Evolutionary conservation across 2,113 vertebrate genomes (phyloP), one percentile per base, ranked within the genome.

Genomic region (Nipponia nippon): DNA sequence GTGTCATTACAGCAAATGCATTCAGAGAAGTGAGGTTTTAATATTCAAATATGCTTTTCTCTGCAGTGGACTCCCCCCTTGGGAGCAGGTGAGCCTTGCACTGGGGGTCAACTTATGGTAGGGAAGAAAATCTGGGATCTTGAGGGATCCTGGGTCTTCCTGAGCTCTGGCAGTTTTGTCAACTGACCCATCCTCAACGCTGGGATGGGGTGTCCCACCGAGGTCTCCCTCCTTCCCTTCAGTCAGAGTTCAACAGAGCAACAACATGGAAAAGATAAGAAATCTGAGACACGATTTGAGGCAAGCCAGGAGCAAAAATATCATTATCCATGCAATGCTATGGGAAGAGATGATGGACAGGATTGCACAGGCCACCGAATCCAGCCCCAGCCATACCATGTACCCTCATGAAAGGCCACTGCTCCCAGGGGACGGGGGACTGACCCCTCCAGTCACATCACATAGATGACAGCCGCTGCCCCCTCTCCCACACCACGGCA

Each of bases 321-420:
- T 4, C 36, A 13, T 61, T 55, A 52, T 58, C 21, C 34, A n/a
- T 23, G 26, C 66, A 55, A 14, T 2, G 0, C 50, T 6, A 19
- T 1, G 11, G 32, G 38, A 83, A 52, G 40, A 73, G 40, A 46
- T 0, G 0, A 59, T 1, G 15, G 19, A 21, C 30, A 69, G 40
- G 21, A 46, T 3, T 2, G 0, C n/a, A 3, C 0, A 0, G 50
- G 12, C 15, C 56, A 49, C 56, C 2, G 4, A 16, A 15, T 11
- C 32, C 58, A 85, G 13, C 49, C 58, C 47, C 58, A 44, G 32
- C 52, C 25, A 3, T 4, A 34, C 80, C 80, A 19, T 0, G 2
- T 27, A 32, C 1, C 0, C 59, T 26, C 0, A 1, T 7, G 56
- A 63, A 56, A 63, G 78, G 27, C 30, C 18, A 26, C 73, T 22